Percentiles rank a stretch among this genome's conserved stretches.
phyloP scores from a whole-genome alignment of 2,797 vertebrate genomes.

The Meda fulgida region DNA sequence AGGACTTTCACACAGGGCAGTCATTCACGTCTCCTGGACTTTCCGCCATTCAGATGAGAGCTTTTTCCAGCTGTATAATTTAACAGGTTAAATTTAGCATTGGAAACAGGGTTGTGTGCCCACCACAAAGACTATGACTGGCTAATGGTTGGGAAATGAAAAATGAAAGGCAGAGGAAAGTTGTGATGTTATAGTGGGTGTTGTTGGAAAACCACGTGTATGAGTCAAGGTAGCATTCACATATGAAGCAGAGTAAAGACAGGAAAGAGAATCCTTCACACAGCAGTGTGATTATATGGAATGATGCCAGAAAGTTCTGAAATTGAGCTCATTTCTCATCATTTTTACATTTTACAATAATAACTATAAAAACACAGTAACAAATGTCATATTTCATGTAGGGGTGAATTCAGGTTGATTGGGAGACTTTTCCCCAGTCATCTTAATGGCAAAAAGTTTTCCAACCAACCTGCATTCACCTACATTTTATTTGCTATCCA shows the following conservation, averaged over 20 bases:
- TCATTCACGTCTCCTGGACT: conserved; percentile 21
- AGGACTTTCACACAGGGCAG: conserved; percentile 11
- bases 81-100: conserved; percentile 59
- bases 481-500: neutral
- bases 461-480: neutral
- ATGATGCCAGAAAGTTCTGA: neutral
- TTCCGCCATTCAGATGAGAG: neutral
- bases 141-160: conserved; percentile 21
- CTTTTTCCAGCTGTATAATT: conserved; percentile 58
- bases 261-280: neutral
- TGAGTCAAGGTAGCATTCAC: neutral
- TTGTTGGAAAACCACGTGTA: conserved; percentile 11
- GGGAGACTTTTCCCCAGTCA: neutral
- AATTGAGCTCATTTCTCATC: neutral
- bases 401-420: neutral
- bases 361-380: neutral
- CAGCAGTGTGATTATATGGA: neutral
- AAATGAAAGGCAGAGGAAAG: conserved; percentile 11
- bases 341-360: neutral
- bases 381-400: neutral
- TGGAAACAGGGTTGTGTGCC: conserved; percentile 28
- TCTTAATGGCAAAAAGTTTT: neutral
- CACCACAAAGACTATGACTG: conserved; percentile 20
- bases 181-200: conserved; percentile 3
- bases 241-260: neutral